A percentile compares a stretch with the other conserved stretches of the same genome.
Conservation (phyloP, 2,797 vertebrate species). For the Chrysocyon brachyurus region DNA sequence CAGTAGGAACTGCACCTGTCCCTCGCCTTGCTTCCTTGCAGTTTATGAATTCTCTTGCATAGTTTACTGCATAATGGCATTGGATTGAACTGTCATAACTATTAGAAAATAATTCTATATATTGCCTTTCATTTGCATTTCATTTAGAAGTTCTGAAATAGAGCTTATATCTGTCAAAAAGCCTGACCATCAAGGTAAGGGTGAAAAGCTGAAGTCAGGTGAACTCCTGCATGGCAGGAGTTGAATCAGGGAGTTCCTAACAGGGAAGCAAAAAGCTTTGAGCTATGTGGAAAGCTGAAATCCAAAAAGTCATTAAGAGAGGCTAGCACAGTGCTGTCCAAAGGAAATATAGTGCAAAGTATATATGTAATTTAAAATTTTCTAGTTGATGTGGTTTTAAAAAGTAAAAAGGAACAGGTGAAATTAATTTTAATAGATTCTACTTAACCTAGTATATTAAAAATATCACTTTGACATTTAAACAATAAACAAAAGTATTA, state of each 20-base stretch:
- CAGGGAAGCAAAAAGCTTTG: background rate
- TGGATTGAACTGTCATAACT: background rate
- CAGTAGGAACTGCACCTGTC: background rate
- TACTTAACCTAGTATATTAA: background rate
- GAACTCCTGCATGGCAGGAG: background rate
- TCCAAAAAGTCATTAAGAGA: background rate
- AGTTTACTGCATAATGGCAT: background rate
- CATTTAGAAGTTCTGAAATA: conserved; percentile 1
- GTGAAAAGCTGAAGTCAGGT: background rate
- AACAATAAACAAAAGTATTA: background rate
- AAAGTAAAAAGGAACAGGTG: conserved; percentile 6
- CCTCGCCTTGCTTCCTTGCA: background rate
- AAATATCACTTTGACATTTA: background rate
- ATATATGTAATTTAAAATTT: conserved; percentile 15
- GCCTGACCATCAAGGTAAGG: background rate
- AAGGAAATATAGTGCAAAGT: background rate
- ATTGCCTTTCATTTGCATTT: background rate
- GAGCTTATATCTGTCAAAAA: conserved; percentile 13
- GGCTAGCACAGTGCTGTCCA: background rate
- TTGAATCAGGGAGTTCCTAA: background rate
- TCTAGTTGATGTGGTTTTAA: background rate
- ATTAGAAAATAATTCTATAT: background rate
- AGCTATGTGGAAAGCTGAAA: conserved; percentile 11
- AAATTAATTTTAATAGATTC: conserved; percentile 17
- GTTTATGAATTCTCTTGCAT: rapidly evolving